Percentiles rank a stretch among this genome's conserved stretches.
These are phyloP conservation scores for Hippopotamyrus pictus DNA, from an alignment of 2,797 vertebrate genomes.

Conservation along the genomic window DNA sequence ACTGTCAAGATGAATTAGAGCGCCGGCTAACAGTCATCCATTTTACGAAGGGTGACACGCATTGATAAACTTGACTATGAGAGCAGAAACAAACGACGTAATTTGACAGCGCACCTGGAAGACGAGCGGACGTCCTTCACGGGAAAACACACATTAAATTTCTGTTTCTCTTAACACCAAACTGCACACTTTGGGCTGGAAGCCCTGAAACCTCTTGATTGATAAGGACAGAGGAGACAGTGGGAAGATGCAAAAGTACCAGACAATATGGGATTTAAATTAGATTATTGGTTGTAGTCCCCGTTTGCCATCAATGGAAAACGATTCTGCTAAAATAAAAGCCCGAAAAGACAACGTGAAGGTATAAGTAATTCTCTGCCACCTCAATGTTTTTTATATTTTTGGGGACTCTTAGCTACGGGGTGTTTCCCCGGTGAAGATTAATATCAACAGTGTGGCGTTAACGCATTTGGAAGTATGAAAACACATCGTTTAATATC, in stretches of 20 bases:
- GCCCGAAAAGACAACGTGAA: slow-evolving; percentile 41
- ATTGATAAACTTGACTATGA: slow-evolving; percentile 53
- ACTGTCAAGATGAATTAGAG: slow-evolving; percentile 28
- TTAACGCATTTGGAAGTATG: slow-evolving; percentile 45
- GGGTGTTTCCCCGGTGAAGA: slow-evolving; percentile 42
- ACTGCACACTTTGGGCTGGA: slow-evolving; percentile 42
- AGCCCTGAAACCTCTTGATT: slow-evolving; percentile 43
- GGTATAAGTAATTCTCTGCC: slow-evolving; percentile 48
- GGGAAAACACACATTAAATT: slow-evolving; percentile 37
- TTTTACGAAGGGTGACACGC: slow-evolving; percentile 31
- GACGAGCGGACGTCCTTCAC: slow-evolving; percentile 42
- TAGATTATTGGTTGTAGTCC: slow-evolving; percentile 24
- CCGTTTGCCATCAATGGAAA: slow-evolving; percentile 38
- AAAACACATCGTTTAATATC: slow-evolving; percentile 37
- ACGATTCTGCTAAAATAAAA: slow-evolving; percentile 40
- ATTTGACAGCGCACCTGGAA: slow-evolving; percentile 39
- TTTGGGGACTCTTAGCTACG: slow-evolving; percentile 32
- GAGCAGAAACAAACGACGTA: slow-evolving; percentile 31
- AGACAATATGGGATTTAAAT: slow-evolving; percentile 11
- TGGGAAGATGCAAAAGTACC: slow-evolving; percentile 26
- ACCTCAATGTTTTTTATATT: slow-evolving; percentile 39
- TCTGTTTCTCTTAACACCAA: slow-evolving; percentile 39
- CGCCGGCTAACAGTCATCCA: slow-evolving; percentile 14
- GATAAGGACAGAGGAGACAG: slow-evolving; percentile 26
- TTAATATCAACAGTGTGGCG: slow-evolving; percentile 38